phyloP scores from a whole-genome alignment of 2,113 vertebrate genomes.

The Ciconia maguari region DNA sequence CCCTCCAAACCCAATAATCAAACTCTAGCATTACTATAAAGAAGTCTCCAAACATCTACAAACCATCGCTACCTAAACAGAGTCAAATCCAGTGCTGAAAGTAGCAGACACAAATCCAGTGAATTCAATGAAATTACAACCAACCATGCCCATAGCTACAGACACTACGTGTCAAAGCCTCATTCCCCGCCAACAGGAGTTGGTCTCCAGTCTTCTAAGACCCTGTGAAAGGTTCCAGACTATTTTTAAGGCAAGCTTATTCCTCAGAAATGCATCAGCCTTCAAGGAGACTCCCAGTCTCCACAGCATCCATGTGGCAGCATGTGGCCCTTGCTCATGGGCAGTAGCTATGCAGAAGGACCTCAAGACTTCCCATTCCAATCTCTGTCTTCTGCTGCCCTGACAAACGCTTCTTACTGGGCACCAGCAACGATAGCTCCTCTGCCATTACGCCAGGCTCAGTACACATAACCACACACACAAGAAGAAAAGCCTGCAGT shows the following conservation, averaged over 20 bases:
- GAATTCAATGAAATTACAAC: neutral
- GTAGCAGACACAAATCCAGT: neutral
- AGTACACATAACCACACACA: neutral
- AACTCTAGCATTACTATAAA: neutral
- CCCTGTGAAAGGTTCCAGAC: neutral
- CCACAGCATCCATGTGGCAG: neutral
- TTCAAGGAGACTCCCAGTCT: neutral
- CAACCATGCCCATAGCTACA: neutral
- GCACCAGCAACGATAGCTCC: fast-evolving
- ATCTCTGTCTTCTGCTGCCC: neutral
- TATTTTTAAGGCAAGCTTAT: neutral
- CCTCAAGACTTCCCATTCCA: neutral
- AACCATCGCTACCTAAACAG: neutral
- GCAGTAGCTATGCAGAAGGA: neutral
- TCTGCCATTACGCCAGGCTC: fast-evolving
- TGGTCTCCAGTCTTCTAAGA: neutral
- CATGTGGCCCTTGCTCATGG: fast-evolving
- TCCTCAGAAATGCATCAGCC: neutral
- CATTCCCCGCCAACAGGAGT: fast-evolving
- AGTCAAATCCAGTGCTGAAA: neutral
- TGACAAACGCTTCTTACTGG: neutral
- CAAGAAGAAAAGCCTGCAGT: neutral
- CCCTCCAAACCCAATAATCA: neutral
- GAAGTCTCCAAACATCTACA: neutral
- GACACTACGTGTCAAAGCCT: neutral